These are phyloP conservation scores for Brachionus manjavacas DNA, from an alignment of 1,140 invertebrate genomes.

Conservation along the genomic window DNA sequence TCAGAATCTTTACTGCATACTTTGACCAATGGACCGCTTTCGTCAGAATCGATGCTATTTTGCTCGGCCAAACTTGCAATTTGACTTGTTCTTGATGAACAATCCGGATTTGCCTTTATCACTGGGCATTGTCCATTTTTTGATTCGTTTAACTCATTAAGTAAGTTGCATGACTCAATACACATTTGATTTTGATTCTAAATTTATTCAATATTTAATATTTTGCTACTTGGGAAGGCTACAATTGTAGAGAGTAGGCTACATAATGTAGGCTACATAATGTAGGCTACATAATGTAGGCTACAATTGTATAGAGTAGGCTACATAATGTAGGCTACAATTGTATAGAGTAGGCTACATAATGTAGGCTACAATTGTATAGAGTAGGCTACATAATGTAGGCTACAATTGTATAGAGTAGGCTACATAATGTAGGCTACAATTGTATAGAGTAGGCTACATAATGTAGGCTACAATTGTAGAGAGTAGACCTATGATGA, in stretches of 20 bases:
- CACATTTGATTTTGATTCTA: neutral
- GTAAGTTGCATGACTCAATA: neutral
- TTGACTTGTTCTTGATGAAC: neutral
- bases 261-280: too few species aligned
- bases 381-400: too few species aligned
- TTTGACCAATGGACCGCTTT: neutral
- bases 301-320: too few species aligned
- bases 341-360: too few species aligned
- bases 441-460: too few species aligned
- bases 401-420: too few species aligned
- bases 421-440: too few species aligned
- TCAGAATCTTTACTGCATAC: neutral
- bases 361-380: too few species aligned
- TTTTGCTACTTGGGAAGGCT: too few species aligned
- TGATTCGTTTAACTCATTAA: neutral
- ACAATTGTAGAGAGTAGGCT: too few species aligned
- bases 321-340: too few species aligned
- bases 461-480: neutral
- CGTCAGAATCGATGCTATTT: neutral
- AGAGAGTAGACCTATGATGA: neutral
- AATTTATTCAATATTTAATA: neutral
- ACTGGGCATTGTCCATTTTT: neutral
- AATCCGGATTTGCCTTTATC: neutral
- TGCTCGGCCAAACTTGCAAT: neutral
- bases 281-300: too few species aligned